Conservation (phyloP, 2,113 vertebrate genomes). For the Ptyas mucosa region DNA sequence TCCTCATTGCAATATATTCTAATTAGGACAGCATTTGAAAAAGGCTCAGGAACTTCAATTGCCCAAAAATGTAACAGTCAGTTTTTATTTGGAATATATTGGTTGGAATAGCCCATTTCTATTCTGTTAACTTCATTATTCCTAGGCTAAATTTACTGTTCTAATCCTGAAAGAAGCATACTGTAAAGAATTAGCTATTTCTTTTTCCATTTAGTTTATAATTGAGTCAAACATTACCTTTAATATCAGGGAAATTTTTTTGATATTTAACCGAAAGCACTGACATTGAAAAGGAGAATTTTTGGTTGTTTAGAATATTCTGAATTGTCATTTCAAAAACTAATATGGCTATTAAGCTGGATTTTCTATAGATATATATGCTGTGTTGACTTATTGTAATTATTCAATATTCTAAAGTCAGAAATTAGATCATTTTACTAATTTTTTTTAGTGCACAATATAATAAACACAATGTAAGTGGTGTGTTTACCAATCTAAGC, state of each 20-base stretch:
- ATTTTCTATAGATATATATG: not conserved
- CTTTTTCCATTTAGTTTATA: not conserved
- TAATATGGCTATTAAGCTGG: not conserved
- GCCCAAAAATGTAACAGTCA: not conserved
- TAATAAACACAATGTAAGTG: not conserved
- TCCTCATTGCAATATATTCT: not conserved
- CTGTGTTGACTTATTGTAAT: not conserved
- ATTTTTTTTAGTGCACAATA: not conserved
- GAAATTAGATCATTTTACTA: not conserved
- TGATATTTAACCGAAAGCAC: not conserved
- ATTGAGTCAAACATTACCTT: not conserved
- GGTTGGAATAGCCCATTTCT: not conserved
- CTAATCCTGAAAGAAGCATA: not conserved
- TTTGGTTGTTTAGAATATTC: not conserved
- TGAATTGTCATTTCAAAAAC: not conserved
- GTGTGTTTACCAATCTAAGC: no score
- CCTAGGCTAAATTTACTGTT: not conserved
- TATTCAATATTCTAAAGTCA: not conserved
- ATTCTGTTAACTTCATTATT: not conserved
- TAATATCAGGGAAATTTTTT: not conserved
- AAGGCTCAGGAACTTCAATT: not conserved
- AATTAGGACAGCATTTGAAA: not conserved
- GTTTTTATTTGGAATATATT: not conserved
- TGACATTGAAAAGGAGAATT: not conserved
- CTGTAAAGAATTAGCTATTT: not conserved